Conservation (phyloP, 2,113 vertebrate genomes). For the Myotis davidii region DNA sequence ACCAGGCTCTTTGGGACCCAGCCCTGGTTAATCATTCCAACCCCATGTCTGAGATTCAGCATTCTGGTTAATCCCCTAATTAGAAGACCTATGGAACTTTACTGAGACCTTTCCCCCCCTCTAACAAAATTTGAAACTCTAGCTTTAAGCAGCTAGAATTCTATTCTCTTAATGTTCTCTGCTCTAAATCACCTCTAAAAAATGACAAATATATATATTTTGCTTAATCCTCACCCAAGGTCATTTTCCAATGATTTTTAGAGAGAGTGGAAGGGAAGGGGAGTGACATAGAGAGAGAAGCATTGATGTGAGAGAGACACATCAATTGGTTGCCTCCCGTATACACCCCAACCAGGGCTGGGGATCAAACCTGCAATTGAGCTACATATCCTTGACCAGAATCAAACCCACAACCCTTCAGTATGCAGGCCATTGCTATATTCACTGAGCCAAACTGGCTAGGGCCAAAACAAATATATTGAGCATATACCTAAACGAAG, state of each 20-base stretch:
- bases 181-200: conserved; percentile 24
- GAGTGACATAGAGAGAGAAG: too few relatives aligned
- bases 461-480: conserved; percentile 9
- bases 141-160: conserved; percentile 38
- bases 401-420: too few relatives aligned
- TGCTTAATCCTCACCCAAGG: too few relatives aligned
- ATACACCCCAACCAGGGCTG: too few relatives aligned
- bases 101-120: neutral
- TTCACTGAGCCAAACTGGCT: too few relatives aligned
- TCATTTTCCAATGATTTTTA: too few relatives aligned
- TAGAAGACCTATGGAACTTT: neutral
- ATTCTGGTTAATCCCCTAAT: neutral
- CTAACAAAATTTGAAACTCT: conserved; percentile 17
- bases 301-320: too few relatives aligned
- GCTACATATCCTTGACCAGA: too few relatives aligned
- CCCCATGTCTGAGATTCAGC: neutral
- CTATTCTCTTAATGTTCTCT: conserved; percentile 21
- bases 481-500: conserved; percentile 9
- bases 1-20: neutral
- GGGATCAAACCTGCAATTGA: too few relatives aligned
- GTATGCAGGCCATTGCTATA: too few relatives aligned
- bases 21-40: neutral
- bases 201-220: conserved; percentile 3
- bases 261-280: too few relatives aligned
- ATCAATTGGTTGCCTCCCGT: too few relatives aligned